Evolutionary conservation across 2,113 vertebrate species (phyloP).

Genomic region (Strix uralensis): DNA sequence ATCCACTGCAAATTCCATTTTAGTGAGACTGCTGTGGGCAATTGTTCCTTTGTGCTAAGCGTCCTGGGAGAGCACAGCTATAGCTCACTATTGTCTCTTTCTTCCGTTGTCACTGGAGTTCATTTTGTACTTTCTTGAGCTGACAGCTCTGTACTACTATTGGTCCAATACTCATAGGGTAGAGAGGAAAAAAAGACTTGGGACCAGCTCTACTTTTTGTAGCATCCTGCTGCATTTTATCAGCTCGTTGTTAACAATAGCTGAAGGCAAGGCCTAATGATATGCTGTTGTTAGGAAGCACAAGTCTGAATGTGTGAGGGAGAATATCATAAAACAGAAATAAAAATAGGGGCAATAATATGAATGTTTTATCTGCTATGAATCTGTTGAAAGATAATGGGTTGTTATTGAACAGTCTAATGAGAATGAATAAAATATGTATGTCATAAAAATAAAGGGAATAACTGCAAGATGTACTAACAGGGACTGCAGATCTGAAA

Average conservation of each 20-base stretch:
- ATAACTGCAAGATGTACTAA: background rate
- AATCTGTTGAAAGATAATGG: conserved; percentile 40
- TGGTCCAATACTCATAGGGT: background rate
- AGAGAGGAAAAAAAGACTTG: background rate
- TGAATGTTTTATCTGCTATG: conserved; percentile 35
- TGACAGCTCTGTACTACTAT: background rate
- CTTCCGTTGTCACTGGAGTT: background rate
- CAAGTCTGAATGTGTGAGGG: background rate
- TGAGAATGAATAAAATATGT: conserved; percentile 53
- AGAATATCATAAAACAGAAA: conserved; percentile 13
- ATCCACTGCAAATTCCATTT: background rate
- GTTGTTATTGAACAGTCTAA: conserved; percentile 22
- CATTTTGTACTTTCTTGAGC: conserved; percentile 12
- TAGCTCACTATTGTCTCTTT: conserved; percentile 15
- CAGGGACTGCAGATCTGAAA: background rate
- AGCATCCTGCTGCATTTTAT: conserved; percentile 18
- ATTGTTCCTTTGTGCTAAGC: conserved; percentile 28
- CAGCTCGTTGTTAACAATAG: conserved; percentile 16
- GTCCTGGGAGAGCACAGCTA: conserved; percentile 20
- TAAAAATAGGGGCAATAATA: conserved; percentile 39
- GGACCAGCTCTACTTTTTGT: background rate
- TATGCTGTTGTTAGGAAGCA: conserved; percentile 2
- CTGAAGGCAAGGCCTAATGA: conserved; percentile 47
- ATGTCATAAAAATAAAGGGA: conserved; percentile 18
- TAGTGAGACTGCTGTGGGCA: background rate